Base-by-base conservation (phyloP, 2,113 vertebrate species). In the Ptilorrhoa leucosticta region DNA sequence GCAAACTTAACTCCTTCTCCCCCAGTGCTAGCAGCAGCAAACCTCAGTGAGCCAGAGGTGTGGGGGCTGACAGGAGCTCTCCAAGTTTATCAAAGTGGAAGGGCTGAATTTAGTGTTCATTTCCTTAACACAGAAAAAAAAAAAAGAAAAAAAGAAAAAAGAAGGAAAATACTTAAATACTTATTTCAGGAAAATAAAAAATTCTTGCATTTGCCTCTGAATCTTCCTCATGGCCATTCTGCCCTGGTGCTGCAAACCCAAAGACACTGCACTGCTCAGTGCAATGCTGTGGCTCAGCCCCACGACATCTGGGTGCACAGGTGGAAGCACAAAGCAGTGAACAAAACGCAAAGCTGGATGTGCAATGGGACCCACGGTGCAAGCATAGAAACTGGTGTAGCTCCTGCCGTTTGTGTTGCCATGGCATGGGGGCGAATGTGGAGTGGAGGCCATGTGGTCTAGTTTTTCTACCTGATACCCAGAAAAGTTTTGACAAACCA, bases 1-100 rank as follows among this genome's bases (percentile, higher is more conserved):
- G 57, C 31, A 60, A 64, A 54, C 6, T 68, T 92, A 95, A 93
- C 95, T 92, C 90, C 61, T 90, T 39, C 61, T 66, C 45, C 72
- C 50, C 31, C 73, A 13, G n/a, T 1, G 63, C 63, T 64, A 47
- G 71, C 54, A 84, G 58, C 61, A 75, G 83, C 44, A 69, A 93
- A 72, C 15, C 35, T 60, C 10, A 9, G 75, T 2, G 11, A 90
- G 60, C 19, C 3, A 1, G 56, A 63, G 64, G 47, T 0, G 0
- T n/a, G 6, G 3, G 33, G 45, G 20, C 42, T 40, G 61, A 60
- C 1, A 27, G 6, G 28, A 95, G 50, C 40, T 57, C 45, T 66
- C 54, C 19, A 19, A 40, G 45, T 53, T 80, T 83, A 31, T 64
- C 53, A 37, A 15, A 20, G 28, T 57, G 15, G 39, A 54, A 83